Base-by-base conservation (phyloP, 2,113 vertebrate genomes). In the Rynchops niger region DNA sequence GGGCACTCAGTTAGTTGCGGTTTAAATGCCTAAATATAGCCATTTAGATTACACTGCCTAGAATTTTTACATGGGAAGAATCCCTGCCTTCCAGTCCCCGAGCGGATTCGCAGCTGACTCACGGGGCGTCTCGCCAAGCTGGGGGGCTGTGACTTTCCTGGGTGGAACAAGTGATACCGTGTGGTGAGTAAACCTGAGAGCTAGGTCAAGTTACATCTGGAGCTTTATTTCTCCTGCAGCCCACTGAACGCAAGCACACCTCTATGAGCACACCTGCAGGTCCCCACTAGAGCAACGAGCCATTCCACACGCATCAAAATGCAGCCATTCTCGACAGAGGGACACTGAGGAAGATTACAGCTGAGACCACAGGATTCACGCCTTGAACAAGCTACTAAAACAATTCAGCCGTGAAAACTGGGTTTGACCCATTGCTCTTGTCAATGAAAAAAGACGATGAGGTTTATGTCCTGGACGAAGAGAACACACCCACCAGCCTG, bases 1-100 rank as follows among this genome's bases (percentile, higher is more conserved):
- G 66, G 92, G 82, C 47, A 74, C 72, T 38, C 86, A 30, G 27
- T 34, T 67, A 82, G 45, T 19, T 43, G 78, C 53, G 67, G 45
- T 34, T 82, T 69, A 62, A 91, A 70, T 71, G 82, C 67, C 96
- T 94, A 93, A 97, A 84, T 84, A 84, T 30, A 96, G 81, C n/a
- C 34, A n/a, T 56, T 56, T 11, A 73, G 69, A 61, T 65, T 15
- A 7, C 49, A 23, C 36, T 12, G 50, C 88, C 63, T 23, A 29
- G 16, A 55, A 52, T 20, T 47, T 12, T 3, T 76, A 29, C 4
- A 21, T 5, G 55, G 72, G 86, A 93, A 78, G 50, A 88, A 84
- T 61, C 78, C 65, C 65, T 78, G 85, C 55, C 42, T 90, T 32
- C 45, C 23, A 9, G 56, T 27, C 72, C 71, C 61, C 2, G 0